Base-by-base conservation (phyloP, 2,113 vertebrate species). In the Zosterops borbonicus region DNA sequence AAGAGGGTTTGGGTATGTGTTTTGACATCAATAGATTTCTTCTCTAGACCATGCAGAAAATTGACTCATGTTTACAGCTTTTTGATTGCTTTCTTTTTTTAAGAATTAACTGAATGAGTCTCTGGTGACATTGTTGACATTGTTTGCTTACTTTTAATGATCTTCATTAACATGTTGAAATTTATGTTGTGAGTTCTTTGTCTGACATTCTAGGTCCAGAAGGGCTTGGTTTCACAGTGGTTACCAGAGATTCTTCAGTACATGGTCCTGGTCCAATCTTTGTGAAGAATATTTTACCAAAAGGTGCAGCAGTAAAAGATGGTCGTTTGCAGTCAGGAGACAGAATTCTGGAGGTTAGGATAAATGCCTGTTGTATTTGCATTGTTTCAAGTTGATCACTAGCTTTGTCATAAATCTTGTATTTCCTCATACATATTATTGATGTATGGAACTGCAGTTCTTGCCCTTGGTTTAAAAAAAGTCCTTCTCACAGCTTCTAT, bases 141-240 rank as follows among this genome's bases (percentile, higher is more conserved):
- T 39, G 49, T 81, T 88, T 71, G 23, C 56, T 80, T 95, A 29
- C 18, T 93, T 90, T 16, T 6, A 65, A 46, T 73, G 23, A 37
- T 83, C 44, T 28, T 62, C 0, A 1, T 95, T 91, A 88, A 50
- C 25, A 21, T 90, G 25, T 67, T 87, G 65, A 84, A 64, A 56
- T 73, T 83, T 35, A 70, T 28, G 5, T 17, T 70, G 62, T 18
- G 53, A 73, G 7, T 89, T 95, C 33, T 92, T 67, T 70, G 24
- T 91, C 88, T 97, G 33, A 42, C 29, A 3, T 80, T 63, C 25
- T 96, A 99, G 99, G 99, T 94, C 96, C 98, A 15, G 99, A 99
- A 95, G 99, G 99, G 65, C 98, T 99, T 85, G 99, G 99, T 53
- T 99, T 99, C 94, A 99, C 99, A 6, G 99, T 99, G 14, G 99